phyloP scores from a whole-genome alignment of 2,797 vertebrate species.

The Podarcis lilfordi region DNA sequence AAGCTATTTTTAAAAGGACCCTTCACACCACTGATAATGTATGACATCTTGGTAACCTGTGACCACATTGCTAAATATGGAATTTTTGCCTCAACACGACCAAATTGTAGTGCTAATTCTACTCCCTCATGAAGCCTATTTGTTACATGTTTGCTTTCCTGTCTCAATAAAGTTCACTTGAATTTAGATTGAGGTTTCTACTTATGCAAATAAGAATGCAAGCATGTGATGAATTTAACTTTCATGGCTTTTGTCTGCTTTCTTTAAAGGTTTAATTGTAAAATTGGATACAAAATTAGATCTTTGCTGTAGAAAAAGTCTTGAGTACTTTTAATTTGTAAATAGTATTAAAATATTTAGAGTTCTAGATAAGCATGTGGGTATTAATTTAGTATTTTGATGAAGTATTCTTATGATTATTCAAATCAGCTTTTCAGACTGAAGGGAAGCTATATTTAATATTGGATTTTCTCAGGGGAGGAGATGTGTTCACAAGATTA shows the following conservation, averaged over 20 bases:
- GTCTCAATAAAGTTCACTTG: neutral
- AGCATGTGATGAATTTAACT: neutral
- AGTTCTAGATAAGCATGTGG: neutral
- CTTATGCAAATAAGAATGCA: neutral
- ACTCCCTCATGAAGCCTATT: neutral
- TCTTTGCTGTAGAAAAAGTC: neutral
- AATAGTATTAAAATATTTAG: neutral
- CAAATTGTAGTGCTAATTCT: neutral
- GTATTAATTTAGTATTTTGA: neutral
- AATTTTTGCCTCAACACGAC: neutral
- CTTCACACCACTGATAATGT: neutral
- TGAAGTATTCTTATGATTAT: neutral
- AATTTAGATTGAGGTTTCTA: neutral
- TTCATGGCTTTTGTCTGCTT: neutral
- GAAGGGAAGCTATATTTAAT: constrained; percentile 99
- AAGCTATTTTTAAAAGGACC: neutral
- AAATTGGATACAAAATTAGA: neutral
- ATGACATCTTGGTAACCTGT: neutral
- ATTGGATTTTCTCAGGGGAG: constrained; percentile 99
- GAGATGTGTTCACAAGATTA: constrained; percentile 99
- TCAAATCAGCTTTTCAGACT: constrained; percentile 93
- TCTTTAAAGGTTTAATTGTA: neutral
- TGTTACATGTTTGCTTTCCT: neutral
- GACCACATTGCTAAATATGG: neutral
- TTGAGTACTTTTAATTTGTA: neutral